Conservation (phyloP, 2,113 vertebrate genomes). For the Redunca redunca region DNA sequence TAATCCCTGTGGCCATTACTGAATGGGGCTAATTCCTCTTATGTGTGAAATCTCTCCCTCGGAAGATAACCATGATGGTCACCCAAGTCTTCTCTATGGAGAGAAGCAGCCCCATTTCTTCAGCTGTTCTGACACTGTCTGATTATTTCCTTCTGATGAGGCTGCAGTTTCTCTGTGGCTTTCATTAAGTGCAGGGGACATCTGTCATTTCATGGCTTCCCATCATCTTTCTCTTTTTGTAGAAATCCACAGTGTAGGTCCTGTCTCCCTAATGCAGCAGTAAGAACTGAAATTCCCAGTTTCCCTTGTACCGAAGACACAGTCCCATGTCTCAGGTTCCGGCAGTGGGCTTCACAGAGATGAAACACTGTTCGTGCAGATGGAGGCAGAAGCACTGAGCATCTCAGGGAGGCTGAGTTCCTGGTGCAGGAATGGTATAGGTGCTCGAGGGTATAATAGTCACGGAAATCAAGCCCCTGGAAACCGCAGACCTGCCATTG, state of each 20-base stretch:
- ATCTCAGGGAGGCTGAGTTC: background rate
- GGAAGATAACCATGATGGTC: background rate
- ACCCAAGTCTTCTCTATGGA: background rate
- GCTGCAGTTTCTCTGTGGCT: background rate
- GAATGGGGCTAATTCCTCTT: background rate
- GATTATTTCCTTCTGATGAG: background rate
- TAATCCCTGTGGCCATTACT: background rate
- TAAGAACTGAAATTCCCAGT: background rate
- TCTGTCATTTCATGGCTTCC: too few relatives aligned
- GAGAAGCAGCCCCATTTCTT: background rate
- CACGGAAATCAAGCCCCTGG: background rate
- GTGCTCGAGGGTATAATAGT: fast-evolving
- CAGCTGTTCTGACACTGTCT: background rate
- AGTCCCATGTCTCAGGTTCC: background rate
- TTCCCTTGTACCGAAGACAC: too few relatives aligned
- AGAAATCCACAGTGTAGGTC: background rate
- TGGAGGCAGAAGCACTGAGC: background rate
- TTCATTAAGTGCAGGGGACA: background rate
- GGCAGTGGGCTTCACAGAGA: too few relatives aligned
- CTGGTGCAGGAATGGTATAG: background rate
- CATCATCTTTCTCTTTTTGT: background rate
- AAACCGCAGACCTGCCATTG: background rate
- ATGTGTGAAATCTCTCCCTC: background rate
- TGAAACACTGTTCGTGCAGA: background rate
- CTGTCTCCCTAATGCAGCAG: background rate